phyloP scores from a whole-genome alignment of 2,888 invertebrate species.

The Orgyia antiqua region DNA sequence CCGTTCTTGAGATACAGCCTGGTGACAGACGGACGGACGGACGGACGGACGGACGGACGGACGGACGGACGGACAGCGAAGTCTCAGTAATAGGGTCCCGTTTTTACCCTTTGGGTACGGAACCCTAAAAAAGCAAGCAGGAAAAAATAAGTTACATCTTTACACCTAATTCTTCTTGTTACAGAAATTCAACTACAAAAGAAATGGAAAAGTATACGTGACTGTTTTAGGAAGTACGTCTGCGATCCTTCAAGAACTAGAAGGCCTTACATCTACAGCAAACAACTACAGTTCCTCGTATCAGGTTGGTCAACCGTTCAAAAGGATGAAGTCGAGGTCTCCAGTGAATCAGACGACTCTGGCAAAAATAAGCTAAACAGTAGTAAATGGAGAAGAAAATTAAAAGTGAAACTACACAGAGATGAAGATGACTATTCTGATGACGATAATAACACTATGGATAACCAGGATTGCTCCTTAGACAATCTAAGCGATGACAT shows the following conservation, averaged over 20 bases:
- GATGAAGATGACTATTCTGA: slow-evolving; percentile 41
- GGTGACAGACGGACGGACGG: no score
- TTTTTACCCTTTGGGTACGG: no score
- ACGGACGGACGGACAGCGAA: no score
- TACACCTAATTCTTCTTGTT: no score
- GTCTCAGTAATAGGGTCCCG: no score
- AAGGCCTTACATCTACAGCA: slow-evolving; percentile 57
- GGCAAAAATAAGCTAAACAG: slow-evolving; percentile 16
- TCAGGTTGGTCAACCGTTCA: slow-evolving; percentile 35
- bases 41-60: no score
- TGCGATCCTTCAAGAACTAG: slow-evolving; percentile 50
- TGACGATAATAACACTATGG: slow-evolving; percentile 36
- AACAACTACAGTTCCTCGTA: slow-evolving; percentile 53
- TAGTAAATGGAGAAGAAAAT: slow-evolving; percentile 42
- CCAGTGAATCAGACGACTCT: slow-evolving; percentile 42
- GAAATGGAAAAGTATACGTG: slow-evolving; percentile 70
- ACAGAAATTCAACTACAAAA: slow-evolving; percentile 68
- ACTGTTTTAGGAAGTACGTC: slow-evolving; percentile 60
- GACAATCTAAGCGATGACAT: slow-evolving; percentile 31
- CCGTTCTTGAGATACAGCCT: no score
- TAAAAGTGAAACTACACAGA: slow-evolving; percentile 42
- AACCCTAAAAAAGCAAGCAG: no score
- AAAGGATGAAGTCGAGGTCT: slow-evolving; percentile 19
- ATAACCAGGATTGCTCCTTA: slow-evolving; percentile 29
- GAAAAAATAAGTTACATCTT: no score